A percentile compares a stretch with the other conserved stretches of the same genome.
These are phyloP conservation scores for Spilarctia lutea DNA, from an alignment of 2,888 invertebrate species.

Conservation along the genomic window DNA sequence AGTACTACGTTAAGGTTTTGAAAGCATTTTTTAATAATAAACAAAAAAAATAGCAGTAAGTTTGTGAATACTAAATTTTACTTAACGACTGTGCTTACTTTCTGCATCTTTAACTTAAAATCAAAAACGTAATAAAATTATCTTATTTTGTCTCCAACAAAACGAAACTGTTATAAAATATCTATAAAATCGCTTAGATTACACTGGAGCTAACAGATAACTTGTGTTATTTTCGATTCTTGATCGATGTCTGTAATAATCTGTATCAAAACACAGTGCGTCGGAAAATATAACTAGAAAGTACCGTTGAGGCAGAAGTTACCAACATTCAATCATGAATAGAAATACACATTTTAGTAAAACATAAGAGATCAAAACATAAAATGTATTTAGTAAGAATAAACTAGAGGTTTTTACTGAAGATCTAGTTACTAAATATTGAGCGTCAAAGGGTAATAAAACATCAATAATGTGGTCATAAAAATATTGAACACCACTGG, in stretches of 20 bases:
- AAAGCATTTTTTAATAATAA: background rate
- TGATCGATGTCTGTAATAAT: slow-evolving; percentile 65
- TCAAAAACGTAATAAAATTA: slow-evolving; percentile 1
- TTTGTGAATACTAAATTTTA: background rate
- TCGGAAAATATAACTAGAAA: slow-evolving; percentile 57
- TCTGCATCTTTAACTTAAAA: background rate
- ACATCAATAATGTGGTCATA: background rate
- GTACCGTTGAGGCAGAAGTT: slow-evolving; percentile 60
- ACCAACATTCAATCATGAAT: slow-evolving; percentile 50
- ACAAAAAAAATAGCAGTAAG: too few species aligned
- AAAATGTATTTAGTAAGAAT: background rate
- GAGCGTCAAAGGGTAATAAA: background rate
- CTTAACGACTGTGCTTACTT: too few species aligned
- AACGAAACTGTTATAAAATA: slow-evolving; percentile 28
- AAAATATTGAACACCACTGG: slow-evolving; percentile 59
- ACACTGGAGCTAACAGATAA: slow-evolving; percentile 37
- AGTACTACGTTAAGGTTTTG: background rate
- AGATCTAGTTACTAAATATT: background rate
- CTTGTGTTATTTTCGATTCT: slow-evolving; percentile 61
- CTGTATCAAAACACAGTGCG: slow-evolving; percentile 69
- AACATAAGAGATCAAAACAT: background rate
- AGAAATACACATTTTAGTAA: background rate
- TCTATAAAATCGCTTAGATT: slow-evolving; percentile 32
- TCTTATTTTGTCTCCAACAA: slow-evolving; percentile 7
- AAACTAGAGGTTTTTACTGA: background rate